Evolutionary conservation across 2,797 vertebrate genomes (phyloP).

Genomic region (Danio choprae): DNA sequence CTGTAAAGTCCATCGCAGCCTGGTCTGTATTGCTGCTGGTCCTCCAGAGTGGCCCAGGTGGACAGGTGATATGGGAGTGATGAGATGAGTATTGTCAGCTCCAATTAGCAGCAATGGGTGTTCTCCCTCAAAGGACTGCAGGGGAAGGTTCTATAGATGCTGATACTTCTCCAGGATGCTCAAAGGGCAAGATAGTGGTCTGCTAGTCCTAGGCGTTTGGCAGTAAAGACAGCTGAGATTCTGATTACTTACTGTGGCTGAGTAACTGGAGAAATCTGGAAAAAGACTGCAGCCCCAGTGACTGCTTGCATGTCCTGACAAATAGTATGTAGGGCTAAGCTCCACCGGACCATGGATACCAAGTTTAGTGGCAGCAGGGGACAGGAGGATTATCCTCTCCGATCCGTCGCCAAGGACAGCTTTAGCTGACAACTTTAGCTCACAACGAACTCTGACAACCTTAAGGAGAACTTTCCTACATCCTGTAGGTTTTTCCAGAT

Average conservation of each 20-base stretch:
- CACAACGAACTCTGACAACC: background rate
- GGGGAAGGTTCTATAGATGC: slow-evolving; percentile 1
- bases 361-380: background rate
- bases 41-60: too few species aligned
- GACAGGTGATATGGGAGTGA: slow-evolving; percentile 25
- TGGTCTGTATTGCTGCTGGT: too few species aligned
- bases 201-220: background rate
- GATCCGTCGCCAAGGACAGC: background rate
- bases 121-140: background rate
- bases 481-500: background rate
- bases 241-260: too few species aligned
- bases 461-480: background rate
- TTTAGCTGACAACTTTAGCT: too few species aligned
- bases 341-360: background rate
- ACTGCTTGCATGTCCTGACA: background rate
- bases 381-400: background rate
- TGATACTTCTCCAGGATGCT: background rate
- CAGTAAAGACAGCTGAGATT: background rate
- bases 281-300: background rate
- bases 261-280: too few species aligned
- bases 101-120: slow-evolving; percentile 33
- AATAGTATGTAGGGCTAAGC: background rate
- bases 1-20: background rate
- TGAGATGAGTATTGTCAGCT: background rate
- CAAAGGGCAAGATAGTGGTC: background rate